A percentile compares a stretch with the other conserved stretches of the same genome.
Evolutionary conservation across 2,113 vertebrate genomes (phyloP).

Genomic region (Odocoileus virginianus): DNA sequence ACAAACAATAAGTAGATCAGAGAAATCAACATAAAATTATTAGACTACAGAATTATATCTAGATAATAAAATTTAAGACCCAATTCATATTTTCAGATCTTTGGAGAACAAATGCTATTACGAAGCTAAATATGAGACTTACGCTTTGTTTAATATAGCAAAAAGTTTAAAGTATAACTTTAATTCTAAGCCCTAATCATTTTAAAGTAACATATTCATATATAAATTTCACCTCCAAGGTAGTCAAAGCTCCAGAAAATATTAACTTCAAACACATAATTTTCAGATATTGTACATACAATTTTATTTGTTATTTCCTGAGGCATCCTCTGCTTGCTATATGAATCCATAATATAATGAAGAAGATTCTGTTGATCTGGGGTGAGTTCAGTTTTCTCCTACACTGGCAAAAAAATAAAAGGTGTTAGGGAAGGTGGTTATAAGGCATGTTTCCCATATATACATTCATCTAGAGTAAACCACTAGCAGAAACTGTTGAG

Average conservation of each 20-base stretch:
- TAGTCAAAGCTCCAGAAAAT: neutral
- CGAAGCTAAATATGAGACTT: neutral
- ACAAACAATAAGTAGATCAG: conserved; percentile 31
- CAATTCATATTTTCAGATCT: neutral
- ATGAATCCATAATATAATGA: conserved; percentile 91
- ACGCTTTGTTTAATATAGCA: neutral
- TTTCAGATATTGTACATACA: conserved; percentile 80
- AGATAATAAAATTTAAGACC: neutral
- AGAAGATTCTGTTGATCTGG: conserved; percentile 89
- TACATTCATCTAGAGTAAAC: neutral
- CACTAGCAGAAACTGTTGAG: neutral
- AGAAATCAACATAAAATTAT: conserved; percentile 29
- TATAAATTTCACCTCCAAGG: neutral
- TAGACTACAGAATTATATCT: neutral
- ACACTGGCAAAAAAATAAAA: conserved; percentile 78
- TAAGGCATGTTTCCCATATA: neutral
- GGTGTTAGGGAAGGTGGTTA: conserved; percentile 37
- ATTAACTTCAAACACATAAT: neutral
- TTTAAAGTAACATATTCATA: conserved; percentile 16
- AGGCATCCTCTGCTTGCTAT: conserved; percentile 93
- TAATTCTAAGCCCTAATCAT: conserved; percentile 23
- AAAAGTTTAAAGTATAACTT: conserved; percentile 12
- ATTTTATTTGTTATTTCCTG: conserved; percentile 94
- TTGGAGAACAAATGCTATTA: conserved; percentile 7
- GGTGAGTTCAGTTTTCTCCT: conserved; percentile 93